A percentile compares a stretch with the other conserved stretches of the same genome.
phyloP scores from a whole-genome alignment of 2,113 vertebrate genomes.

The Nycticebus coucang region DNA sequence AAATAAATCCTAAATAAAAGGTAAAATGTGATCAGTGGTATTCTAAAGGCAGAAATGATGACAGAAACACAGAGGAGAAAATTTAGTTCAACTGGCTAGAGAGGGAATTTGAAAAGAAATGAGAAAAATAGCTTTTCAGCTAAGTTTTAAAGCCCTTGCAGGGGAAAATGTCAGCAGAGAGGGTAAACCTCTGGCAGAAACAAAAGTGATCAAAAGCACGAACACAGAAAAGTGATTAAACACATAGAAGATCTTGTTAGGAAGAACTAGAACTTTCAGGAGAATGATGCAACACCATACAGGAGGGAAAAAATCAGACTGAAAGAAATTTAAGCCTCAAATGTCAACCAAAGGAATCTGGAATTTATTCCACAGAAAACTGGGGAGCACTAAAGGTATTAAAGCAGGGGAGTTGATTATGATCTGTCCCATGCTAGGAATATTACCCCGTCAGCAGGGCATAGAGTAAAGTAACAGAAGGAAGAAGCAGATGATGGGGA shows the following conservation, averaged over 20 bases:
- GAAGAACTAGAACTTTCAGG: neutral
- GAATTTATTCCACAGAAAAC: neutral
- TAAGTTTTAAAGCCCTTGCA: neutral
- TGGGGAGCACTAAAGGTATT: neutral
- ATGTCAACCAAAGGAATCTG: neutral
- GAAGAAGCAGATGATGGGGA: neutral
- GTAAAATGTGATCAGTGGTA: neutral
- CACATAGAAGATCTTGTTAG: neutral
- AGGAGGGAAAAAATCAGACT: neutral
- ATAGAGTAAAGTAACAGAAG: neutral
- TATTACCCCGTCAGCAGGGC: neutral
- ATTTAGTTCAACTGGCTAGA: neutral
- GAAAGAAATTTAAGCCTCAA: neutral
- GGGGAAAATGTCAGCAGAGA: neutral
- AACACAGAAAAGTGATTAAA: neutral
- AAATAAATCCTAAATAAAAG: neutral
- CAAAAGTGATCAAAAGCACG: neutral
- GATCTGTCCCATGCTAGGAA: neutral
- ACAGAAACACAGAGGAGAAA: neutral
- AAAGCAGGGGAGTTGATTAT: neutral
- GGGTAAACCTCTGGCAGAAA: neutral
- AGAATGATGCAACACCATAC: neutral
- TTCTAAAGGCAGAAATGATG: neutral
- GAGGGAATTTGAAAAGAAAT: constrained; percentile 18
- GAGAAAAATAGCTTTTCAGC: neutral